Percentiles rank a stretch among this genome's conserved stretches.
Conservation (phyloP, 2,113 vertebrate species). For the Bos javanicus region DNA sequence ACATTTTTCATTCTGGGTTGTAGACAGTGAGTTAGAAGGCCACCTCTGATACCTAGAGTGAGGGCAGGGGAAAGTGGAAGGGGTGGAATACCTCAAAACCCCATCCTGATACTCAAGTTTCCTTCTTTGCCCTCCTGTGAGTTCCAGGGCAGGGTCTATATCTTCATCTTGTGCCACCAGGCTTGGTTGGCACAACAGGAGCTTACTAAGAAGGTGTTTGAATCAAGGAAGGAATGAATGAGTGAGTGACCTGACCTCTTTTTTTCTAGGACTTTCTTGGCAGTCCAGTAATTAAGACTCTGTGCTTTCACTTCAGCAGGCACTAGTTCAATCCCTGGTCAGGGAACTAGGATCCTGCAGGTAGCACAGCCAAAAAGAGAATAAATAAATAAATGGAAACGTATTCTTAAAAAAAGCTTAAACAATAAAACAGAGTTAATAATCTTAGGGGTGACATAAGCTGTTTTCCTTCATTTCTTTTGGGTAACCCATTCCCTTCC, state of each 20-base stretch:
- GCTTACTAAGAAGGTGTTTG: neutral
- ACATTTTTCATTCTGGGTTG: neutral
- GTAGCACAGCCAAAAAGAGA: neutral
- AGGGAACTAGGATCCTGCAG: neutral
- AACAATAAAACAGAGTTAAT: neutral
- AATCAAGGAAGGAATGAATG: neutral
- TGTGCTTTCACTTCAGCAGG: neutral
- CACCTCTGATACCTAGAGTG: neutral
- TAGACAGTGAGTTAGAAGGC: neutral
- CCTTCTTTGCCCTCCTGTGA: rapidly evolving
- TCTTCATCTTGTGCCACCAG: neutral
- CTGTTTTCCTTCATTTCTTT: neutral
- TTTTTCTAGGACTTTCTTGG: neutral
- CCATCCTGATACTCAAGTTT: rapidly evolving
- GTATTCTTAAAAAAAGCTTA: neutral
- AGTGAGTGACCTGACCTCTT: neutral
- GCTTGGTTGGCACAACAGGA: neutral
- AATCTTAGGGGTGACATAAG: neutral
- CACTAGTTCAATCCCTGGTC: neutral
- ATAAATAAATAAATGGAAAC: neutral
- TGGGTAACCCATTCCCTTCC: neutral
- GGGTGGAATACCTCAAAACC: neutral
- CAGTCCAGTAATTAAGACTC: neutral
- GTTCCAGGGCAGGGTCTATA: neutral
- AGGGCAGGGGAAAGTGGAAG: neutral